Percentiles rank a stretch among this genome's conserved stretches.
phyloP scores from a whole-genome alignment of 2,797 vertebrate genomes.

The Argyrosomus regius region DNA sequence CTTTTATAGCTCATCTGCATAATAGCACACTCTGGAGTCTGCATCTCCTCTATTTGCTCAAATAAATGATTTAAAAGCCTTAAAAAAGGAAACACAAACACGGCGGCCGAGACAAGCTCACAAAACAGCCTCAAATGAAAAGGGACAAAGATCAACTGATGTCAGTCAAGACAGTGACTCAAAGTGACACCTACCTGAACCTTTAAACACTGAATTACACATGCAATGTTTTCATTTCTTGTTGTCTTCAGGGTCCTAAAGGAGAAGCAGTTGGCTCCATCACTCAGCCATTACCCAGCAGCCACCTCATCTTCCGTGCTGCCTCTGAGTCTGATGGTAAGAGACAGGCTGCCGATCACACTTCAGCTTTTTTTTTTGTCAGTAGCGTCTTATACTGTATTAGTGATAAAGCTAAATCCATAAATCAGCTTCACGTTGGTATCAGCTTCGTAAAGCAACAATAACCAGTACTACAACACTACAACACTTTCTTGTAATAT shows the following conservation, averaged over 20 bases:
- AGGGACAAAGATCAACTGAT: background rate
- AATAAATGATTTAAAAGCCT: background rate
- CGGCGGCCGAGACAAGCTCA: background rate
- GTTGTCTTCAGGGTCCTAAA: slow-evolving; percentile 91
- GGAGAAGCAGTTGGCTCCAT: slow-evolving; percentile 98
- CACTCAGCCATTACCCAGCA: slow-evolving; percentile 97
- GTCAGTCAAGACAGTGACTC: background rate
- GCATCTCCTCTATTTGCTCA: slow-evolving; percentile 23
- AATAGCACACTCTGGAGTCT: slow-evolving; percentile 6
- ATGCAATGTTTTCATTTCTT: slow-evolving; percentile 9
- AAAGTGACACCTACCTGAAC: background rate
- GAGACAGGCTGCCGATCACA: slow-evolving; percentile 49
- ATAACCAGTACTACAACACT: background rate
- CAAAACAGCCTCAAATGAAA: background rate
- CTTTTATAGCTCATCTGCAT: slow-evolving; percentile 31
- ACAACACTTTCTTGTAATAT: background rate
- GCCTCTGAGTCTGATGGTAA: slow-evolving; percentile 98
- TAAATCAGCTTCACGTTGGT: background rate
- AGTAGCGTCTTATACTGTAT: background rate
- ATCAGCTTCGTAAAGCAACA: background rate
- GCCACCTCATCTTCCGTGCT: slow-evolving; percentile 97
- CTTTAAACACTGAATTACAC: background rate
- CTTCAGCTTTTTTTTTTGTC: background rate
- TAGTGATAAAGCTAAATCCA: slow-evolving; percentile 1
- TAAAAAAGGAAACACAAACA: slow-evolving; percentile 3